Conservation (phyloP, 2,113 vertebrate species). For the Gnathonemus longibarbis region DNA sequence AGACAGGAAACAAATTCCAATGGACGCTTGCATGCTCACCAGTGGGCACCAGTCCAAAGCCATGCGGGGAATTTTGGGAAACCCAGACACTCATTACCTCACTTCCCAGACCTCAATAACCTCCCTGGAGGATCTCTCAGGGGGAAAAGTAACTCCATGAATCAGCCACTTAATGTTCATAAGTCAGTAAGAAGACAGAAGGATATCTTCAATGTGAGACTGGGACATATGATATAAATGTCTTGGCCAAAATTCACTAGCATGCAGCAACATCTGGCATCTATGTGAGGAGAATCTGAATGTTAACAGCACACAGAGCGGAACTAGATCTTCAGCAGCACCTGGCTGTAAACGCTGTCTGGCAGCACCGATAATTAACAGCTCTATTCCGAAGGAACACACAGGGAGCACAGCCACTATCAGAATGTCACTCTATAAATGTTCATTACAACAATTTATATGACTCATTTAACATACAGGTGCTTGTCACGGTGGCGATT, state of each 20-base stretch:
- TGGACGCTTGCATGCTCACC: neutral
- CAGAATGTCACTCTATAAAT: neutral
- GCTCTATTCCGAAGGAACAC: neutral
- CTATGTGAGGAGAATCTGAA: neutral
- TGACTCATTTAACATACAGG: neutral
- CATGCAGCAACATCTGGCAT: neutral
- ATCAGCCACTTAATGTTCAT: neutral
- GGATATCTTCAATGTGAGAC: neutral
- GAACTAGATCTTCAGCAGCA: neutral
- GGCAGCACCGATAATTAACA: neutral
- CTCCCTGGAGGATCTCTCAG: neutral
- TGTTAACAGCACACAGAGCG: neutral
- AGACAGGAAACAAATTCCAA: neutral
- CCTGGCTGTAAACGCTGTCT: neutral
- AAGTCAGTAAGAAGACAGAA: neutral
- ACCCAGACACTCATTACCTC: neutral
- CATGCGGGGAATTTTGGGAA: neutral
- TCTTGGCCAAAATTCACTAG: neutral
- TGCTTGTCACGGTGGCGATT: neutral
- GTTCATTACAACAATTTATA: neutral
- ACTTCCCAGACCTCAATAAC: neutral
- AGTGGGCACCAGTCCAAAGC: neutral
- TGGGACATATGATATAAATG: neutral
- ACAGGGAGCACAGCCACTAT: neutral
- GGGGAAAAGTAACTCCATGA: neutral